These are phyloP conservation scores for Suncus etruscus DNA, from an alignment of 2,113 vertebrate genomes.

Conservation along the genomic window DNA sequence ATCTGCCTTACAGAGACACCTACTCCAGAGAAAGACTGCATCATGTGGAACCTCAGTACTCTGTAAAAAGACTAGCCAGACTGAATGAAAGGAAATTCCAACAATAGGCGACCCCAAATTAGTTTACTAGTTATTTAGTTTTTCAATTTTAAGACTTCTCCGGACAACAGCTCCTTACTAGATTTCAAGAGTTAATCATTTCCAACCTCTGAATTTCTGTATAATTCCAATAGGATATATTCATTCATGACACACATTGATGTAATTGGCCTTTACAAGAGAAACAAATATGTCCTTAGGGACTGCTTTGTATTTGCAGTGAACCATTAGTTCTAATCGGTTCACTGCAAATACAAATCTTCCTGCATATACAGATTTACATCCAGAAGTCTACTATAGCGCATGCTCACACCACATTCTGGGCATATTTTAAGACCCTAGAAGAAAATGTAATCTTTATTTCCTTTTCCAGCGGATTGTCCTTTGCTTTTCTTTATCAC, in stretches of 20 bases:
- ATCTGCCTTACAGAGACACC: too few relatives aligned
- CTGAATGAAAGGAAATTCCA: too few relatives aligned
- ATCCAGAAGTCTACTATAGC: background rate
- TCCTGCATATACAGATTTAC: slow-evolving; percentile 67
- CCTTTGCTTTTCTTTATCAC: slow-evolving; percentile 62
- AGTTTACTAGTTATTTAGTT: too few relatives aligned
- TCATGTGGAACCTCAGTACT: too few relatives aligned
- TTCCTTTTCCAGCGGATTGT: slow-evolving; percentile 64
- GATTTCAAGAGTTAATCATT: slow-evolving; percentile 44
- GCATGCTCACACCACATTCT: slow-evolving; percentile 40
- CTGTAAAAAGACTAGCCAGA: too few relatives aligned
- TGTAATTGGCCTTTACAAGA: slow-evolving; percentile 43
- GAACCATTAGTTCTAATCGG: too few relatives aligned
- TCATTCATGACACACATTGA: slow-evolving; percentile 50
- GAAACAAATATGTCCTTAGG: slow-evolving; percentile 63
- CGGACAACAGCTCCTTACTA: background rate
- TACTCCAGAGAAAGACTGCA: too few relatives aligned
- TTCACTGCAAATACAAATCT: too few relatives aligned
- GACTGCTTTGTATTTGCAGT: slow-evolving; percentile 66
- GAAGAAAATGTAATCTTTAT: slow-evolving; percentile 63
- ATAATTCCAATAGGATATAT: slow-evolving; percentile 12
- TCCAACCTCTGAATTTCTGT: slow-evolving; percentile 30
- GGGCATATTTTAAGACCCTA: slow-evolving; percentile 55
- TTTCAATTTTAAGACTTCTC: background rate
- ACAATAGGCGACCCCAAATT: too few relatives aligned